Evolutionary conservation across 2,797 vertebrate species (phyloP).

Genomic region (Danio aesculapii): DNA sequence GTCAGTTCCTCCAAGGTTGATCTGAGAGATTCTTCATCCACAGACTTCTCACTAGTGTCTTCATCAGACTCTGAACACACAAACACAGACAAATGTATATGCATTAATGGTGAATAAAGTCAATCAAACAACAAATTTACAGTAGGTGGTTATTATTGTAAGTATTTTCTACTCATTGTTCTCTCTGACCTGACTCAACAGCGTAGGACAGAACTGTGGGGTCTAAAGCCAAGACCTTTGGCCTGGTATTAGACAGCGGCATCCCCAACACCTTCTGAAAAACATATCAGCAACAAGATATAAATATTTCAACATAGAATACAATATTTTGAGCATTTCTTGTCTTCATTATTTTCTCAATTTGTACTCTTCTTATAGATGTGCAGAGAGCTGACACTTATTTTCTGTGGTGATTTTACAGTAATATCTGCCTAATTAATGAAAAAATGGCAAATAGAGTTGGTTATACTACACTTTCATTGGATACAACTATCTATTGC

Average conservation of each 20-base stretch:
- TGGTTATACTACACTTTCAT: too few relatives aligned
- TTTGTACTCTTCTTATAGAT: background rate
- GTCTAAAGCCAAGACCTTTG: conserved; percentile 64
- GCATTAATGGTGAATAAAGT: background rate
- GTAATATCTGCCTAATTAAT: background rate
- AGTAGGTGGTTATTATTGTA: background rate
- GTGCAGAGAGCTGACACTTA: background rate
- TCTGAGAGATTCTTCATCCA: conserved; percentile 70
- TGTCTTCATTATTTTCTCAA: background rate
- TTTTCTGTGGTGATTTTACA: background rate
- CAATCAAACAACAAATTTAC: background rate
- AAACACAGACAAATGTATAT: background rate
- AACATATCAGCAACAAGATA: conserved; percentile 7
- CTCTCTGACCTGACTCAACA: conserved; percentile 82
- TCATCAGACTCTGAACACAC: conserved; percentile 86
- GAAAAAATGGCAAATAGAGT: background rate
- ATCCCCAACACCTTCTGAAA: conserved; percentile 70
- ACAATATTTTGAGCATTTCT: too few relatives aligned
- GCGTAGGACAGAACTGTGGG: conserved; percentile 75
- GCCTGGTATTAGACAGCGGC: conserved; percentile 68
- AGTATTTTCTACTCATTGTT: background rate
- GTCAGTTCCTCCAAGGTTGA: conserved; percentile 83
- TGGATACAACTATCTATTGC: too few relatives aligned
- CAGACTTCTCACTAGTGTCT: conserved; percentile 82
- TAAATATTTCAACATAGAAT: too few relatives aligned